These are phyloP conservation scores for Papilio helenus DNA, from an alignment of 1,140 invertebrate genomes.

Conservation along the genomic window DNA sequence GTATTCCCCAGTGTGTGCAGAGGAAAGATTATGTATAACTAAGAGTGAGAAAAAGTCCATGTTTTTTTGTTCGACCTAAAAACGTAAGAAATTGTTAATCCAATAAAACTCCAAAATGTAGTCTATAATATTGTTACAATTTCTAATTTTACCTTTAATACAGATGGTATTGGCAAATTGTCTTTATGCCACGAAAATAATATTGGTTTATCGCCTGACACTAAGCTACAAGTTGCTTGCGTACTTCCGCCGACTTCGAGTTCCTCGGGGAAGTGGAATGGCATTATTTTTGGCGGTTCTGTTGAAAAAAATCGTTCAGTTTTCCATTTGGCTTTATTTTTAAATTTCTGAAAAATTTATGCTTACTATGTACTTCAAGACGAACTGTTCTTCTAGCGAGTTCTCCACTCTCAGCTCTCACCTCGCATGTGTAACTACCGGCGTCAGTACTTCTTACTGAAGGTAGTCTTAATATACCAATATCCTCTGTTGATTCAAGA, in stretches of 20 bases:
- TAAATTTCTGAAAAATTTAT: neutral
- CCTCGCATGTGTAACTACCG: conserved; percentile 77
- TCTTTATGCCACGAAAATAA: conserved; percentile 79
- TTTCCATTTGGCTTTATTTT: neutral
- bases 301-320: conserved; percentile 33
- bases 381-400: conserved; percentile 73
- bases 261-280: conserved; percentile 78
- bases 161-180: conserved; percentile 73
- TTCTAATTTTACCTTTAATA: conserved; percentile 61
- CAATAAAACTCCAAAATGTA: neutral
- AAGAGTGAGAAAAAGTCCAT: conserved; percentile 84
- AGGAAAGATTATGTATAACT: conserved; percentile 90
- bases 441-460: conserved; percentile 63
- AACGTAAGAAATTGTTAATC: conserved; percentile 30
- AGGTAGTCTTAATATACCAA: conserved; percentile 65
- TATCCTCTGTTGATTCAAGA: conserved; percentile 63
- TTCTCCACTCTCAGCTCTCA: conserved; percentile 74
- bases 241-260: conserved; percentile 78
- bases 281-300: conserved; percentile 77
- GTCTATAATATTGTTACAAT: neutral
- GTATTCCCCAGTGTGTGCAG: conserved; percentile 91
- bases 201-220: conserved; percentile 79
- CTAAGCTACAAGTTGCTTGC: conserved; percentile 76
- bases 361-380: conserved; percentile 79
- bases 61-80: conserved; percentile 77